A percentile compares a stretch with the other conserved stretches of the same genome.
These are phyloP conservation scores for Corythaeola cristata DNA, from an alignment of 2,113 vertebrate genomes.

Conservation along the genomic window DNA sequence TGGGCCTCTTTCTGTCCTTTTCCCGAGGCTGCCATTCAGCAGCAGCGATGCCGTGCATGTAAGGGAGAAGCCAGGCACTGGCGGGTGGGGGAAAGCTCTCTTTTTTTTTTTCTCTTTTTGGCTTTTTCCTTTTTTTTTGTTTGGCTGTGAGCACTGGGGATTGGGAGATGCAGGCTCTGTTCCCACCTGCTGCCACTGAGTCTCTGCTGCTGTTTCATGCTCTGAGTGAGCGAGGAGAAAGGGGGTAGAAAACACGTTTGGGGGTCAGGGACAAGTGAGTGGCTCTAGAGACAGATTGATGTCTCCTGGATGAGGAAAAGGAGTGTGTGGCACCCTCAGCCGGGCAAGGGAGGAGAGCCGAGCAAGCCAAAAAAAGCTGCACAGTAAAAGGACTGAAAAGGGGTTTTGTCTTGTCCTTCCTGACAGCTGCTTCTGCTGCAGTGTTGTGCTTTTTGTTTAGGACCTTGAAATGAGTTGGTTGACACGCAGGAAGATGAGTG, in stretches of 20 bases:
- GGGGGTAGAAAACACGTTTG: background rate
- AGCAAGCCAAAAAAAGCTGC: background rate
- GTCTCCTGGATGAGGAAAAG: background rate
- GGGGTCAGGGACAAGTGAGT: background rate
- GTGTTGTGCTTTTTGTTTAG: background rate
- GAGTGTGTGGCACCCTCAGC: background rate
- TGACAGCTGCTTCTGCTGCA: conserved; percentile 31
- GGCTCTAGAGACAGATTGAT: background rate
- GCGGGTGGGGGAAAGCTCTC: background rate
- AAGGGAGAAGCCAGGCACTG: background rate
- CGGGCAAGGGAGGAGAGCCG: background rate
- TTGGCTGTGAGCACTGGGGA: background rate
- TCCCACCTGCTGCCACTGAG: background rate
- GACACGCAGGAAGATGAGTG: background rate
- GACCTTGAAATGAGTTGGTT: background rate
- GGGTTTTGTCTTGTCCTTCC: background rate
- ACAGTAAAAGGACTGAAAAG: background rate
- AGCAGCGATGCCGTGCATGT: background rate
- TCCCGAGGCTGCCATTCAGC: background rate
- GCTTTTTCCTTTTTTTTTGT: background rate
- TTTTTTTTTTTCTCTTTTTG: background rate
- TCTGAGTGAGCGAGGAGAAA: background rate
- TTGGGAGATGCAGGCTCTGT: background rate
- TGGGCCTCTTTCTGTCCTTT: conserved; percentile 13
- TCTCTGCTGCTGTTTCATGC: background rate